Evolutionary conservation across 2,888 invertebrate genomes (phyloP), one percentile per base, ranked within the genome.

Genomic region (Lomographa bimaculata): DNA sequence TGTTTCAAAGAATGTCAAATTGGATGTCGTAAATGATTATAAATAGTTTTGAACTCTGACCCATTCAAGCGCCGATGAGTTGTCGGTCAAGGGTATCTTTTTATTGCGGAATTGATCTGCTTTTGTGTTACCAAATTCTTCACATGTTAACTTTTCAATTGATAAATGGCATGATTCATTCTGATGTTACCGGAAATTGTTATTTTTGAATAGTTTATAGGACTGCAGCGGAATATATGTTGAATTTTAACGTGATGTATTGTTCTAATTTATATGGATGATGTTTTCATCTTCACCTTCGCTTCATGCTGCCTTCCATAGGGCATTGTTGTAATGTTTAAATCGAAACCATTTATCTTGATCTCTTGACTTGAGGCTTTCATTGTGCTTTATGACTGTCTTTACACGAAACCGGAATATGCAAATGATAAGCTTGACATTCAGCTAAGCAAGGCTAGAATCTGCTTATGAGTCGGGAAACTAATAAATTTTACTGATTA

Each of bases 41-140:
- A 72, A 71, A 82, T 72, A 62, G 54, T 59, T 64, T 71, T 82
- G 77, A 83, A 71, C 80, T 81, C 57, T 78, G 71, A 77, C 73
- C 68, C 45, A 46, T 33, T 35, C 40, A 39, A 49, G 36, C 52
- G 48, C 54, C 52, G 50, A 57, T 62, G 57, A 46, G 52, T 51
- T 60, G 44, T 63, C 54, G 69, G 74, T 79, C 80, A 82, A 81
- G 81, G 84, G 44, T 60, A 55, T 57, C 53, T 54, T 62, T 48
- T 45, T 52, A 43, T 50, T 52, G 21, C 51, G 46, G 44, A 64
- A 62, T 48, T 60, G 60, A 65, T 65, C 63, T 65, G 50, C 40
- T 62, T 64, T 54, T 64, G 39, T 58, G 10, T 21, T 44, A 56
- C 46, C 61, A 64, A 65, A 60, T 62, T 59, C 50, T 50, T 43